Evolutionary conservation across 2,113 vertebrate species (phyloP), one percentile per base, ranked within the genome.

Genomic region (Empidonax traillii): DNA sequence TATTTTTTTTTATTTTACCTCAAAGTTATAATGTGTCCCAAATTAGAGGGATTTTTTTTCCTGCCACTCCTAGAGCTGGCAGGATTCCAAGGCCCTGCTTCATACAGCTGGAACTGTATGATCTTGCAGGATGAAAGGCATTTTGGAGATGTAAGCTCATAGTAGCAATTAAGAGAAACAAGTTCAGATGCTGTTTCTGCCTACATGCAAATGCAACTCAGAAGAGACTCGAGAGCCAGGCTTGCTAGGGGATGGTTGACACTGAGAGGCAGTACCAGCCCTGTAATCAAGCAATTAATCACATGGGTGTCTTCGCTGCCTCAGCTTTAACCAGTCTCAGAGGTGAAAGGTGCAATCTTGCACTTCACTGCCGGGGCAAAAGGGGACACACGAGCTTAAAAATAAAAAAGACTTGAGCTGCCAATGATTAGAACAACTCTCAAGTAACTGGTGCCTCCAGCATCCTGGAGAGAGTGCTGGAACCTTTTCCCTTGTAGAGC

Each of bases 81-180:
- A 78, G 71, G 47, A 67, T 78, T 81, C 47, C 76, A 80, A 73
- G 89, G 80, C 89, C 61, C 39, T 56, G 76, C 52, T 96, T 84
- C 4, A 3, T 63, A 63, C 74, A 89, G 80, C 27, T 51, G 79
- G 59, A 88, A 56, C 76, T 72, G 66, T 78, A 31, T 87, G 88
- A 96, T 93, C 96, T 72, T 21, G 31, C 41, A 87, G 66, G 73
- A 95, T 93, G 90, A 96, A 95, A 97, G 80, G 56, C 80, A 73
- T 86, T 94, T 86, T 85, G 83, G 93, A 95, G 94, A 94, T 82
- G 83, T 92, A 96, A 87, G 86, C 94, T 93, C 46, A 53, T 51
- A 93, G 88, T 41, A 89, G 90, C 79, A 90, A 95, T 97, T 96
- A 96, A 86, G 28, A 72, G 86, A 78, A 90, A 89, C 85, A 88